Conservation (phyloP, 2,113 vertebrate species). For the Neotoma lepida region DNA sequence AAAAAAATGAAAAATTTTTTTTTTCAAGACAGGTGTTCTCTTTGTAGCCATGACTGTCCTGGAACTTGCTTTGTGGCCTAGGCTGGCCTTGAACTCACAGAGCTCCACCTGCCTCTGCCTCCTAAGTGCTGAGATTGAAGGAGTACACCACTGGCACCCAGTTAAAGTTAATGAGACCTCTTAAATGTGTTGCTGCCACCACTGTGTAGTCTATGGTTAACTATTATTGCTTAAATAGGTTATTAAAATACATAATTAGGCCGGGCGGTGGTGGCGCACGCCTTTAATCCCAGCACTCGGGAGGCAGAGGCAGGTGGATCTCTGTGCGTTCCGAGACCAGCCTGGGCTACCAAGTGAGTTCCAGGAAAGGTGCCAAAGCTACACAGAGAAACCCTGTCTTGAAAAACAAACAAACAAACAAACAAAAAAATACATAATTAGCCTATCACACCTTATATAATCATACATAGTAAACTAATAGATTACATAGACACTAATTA, state of each 20-base stretch:
- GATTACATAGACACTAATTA: not conserved
- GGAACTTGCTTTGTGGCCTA: not conserved
- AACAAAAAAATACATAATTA: conserved; percentile 50
- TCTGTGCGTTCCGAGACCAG: too few species aligned
- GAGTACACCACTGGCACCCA: not conserved
- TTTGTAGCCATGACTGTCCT: not conserved
- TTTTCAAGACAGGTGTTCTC: not conserved
- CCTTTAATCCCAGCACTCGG: too few species aligned
- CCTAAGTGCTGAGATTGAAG: not conserved
- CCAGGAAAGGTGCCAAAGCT: too few species aligned
- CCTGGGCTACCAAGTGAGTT: too few species aligned
- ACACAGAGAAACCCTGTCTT: too few species aligned
- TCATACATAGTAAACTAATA: not conserved
- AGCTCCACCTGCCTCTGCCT: not conserved
- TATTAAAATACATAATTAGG: conserved; percentile 44
- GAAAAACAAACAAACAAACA: too few species aligned
- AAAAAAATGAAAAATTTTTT: too few species aligned
- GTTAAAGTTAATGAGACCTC: not conserved
- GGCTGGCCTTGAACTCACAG: not conserved
- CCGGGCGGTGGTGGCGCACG: too few species aligned
- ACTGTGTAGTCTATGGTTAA: not conserved
- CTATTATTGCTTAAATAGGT: conserved; percentile 33
- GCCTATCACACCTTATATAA: not conserved
- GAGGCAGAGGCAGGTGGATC: too few species aligned
- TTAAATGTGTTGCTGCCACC: not conserved